Conservation (phyloP, 1,140 invertebrate genomes). For the Glossosoma conforme region DNA sequence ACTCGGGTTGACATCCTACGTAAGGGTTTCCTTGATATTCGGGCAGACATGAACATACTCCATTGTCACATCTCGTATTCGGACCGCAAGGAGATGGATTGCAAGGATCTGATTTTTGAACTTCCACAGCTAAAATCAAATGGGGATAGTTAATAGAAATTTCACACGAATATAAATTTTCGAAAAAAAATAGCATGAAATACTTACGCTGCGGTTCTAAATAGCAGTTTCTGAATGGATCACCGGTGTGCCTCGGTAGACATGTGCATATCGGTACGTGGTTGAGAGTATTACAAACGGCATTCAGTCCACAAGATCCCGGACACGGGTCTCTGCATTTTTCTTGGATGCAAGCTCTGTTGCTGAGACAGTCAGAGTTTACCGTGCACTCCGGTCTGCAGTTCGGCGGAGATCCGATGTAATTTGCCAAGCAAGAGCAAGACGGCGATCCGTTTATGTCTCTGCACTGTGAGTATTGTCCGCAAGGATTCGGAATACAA, state of each 20-base stretch:
- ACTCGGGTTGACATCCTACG: constrained; percentile 58
- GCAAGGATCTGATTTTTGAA: constrained; percentile 55
- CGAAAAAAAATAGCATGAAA: constrained; percentile 3
- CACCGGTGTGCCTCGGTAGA: constrained; percentile 46
- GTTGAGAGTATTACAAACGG: constrained; percentile 58
- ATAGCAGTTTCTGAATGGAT: constrained; percentile 54
- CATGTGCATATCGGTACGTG: constrained; percentile 60
- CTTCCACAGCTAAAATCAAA: constrained; percentile 47
- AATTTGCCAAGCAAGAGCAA: constrained; percentile 59
- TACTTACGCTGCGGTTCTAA: constrained; percentile 26
- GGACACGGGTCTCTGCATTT: constrained; percentile 65
- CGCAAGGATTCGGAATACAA: constrained; percentile 62
- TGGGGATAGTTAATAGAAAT: no score
- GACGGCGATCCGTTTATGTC: constrained; percentile 48
- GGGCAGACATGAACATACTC: constrained; percentile 59
- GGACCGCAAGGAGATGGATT: constrained; percentile 67
- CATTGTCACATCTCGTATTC: constrained; percentile 61
- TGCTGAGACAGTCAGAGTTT: constrained; percentile 57
- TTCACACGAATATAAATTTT: not conserved
- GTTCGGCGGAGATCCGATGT: constrained; percentile 57
- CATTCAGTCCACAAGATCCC: constrained; percentile 59
- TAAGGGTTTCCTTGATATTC: constrained; percentile 59
- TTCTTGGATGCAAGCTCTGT: constrained; percentile 59
- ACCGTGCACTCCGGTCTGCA: constrained; percentile 61
- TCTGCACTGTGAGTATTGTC: constrained; percentile 60